Evolutionary conservation across 2,888 invertebrate genomes (phyloP).

Genomic region (Acanthosepion lycidas): DNA sequence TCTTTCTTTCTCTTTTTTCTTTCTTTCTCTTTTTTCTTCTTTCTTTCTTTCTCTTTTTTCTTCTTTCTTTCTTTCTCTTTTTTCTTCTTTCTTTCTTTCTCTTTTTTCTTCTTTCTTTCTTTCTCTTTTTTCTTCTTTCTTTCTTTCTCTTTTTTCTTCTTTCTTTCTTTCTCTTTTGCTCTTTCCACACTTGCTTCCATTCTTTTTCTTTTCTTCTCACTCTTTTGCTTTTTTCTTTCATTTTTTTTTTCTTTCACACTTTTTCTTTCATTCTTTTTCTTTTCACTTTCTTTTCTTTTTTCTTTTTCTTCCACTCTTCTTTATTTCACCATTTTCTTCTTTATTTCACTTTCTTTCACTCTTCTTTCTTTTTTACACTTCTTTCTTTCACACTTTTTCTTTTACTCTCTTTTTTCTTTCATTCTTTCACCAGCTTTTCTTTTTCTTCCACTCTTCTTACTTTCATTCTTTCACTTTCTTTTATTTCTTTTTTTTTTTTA

Average conservation of each 20-base stretch:
- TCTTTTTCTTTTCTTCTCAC: not conserved
- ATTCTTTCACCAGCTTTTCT: not conserved
- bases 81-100: not conserved
- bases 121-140: not conserved
- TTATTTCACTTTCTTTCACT: not conserved
- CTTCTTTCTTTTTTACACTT: not conserved
- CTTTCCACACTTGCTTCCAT: too few relatives aligned
- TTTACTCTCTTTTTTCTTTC: not conserved
- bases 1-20: too few relatives aligned
- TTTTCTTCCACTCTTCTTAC: too few relatives aligned
- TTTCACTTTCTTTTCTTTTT: too few relatives aligned
- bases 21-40: not conserved
- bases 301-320: too few relatives aligned
- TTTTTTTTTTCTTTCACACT: too few relatives aligned
- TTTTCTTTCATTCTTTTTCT: too few relatives aligned
- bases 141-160: too few relatives aligned
- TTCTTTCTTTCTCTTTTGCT: too few relatives aligned
- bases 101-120: not conserved
- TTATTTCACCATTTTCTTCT: not conserved
- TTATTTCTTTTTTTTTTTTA: too few relatives aligned
- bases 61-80: rapidly evolving
- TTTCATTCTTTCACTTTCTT: too few relatives aligned
- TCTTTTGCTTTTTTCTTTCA: not conserved
- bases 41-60: rapidly evolving
- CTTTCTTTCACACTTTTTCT: too few relatives aligned